A percentile compares a stretch with the other conserved stretches of the same genome.
Conservation (phyloP, 2,888 invertebrate species). For the Lymantria monacha region DNA sequence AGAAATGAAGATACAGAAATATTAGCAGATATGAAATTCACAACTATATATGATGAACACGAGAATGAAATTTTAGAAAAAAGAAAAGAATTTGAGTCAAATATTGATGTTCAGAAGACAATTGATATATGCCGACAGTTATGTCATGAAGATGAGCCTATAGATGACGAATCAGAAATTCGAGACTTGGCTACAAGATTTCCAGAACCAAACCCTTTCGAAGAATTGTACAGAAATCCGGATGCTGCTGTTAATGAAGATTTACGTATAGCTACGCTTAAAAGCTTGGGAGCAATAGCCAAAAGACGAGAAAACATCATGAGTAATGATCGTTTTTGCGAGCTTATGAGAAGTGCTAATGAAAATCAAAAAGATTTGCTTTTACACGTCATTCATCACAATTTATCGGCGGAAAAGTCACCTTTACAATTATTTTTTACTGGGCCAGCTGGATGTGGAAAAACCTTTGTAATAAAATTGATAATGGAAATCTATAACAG, state of each 20-base stretch:
- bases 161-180: neutral
- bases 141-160: neutral
- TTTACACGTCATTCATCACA: neutral
- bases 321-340: neutral
- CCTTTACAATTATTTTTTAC: constrained; percentile 1
- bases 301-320: neutral
- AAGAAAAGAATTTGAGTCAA: constrained; percentile 44
- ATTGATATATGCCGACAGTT: constrained; percentile 18
- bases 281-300: neutral
- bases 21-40: constrained; percentile 38
- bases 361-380: too few species aligned
- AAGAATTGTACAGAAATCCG: neutral
- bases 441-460: neutral
- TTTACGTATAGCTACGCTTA: neutral
- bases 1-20: constrained; percentile 42
- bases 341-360: too few species aligned
- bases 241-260: too few species aligned
- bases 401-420: neutral
- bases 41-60: constrained; percentile 18
- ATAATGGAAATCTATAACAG: neutral
- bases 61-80: constrained; percentile 32
- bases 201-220: neutral
- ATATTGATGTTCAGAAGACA: constrained; percentile 42
- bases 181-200: neutral
- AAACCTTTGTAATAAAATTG: neutral